Percentiles rank a stretch among this genome's conserved stretches.
Evolutionary conservation across 2,888 invertebrate genomes (phyloP).

Genomic region (Phytoseiulus persimilis): DNA sequence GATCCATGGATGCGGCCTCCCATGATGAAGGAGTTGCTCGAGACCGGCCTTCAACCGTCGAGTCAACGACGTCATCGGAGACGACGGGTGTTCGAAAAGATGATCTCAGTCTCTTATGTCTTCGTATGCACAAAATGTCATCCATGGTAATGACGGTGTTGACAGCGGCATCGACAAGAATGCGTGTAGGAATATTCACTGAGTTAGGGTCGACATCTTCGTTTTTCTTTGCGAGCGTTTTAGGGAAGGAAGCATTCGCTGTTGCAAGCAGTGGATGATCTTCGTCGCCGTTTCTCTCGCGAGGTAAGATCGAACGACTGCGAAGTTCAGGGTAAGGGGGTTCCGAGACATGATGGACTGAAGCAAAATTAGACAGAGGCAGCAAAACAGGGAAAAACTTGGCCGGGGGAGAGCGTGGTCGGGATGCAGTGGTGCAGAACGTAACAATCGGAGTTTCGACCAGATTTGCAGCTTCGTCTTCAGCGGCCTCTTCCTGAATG

Average conservation of each 20-base stretch:
- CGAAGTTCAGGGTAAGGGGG: neutral
- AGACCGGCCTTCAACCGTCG: neutral
- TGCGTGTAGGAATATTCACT: slow-evolving; percentile 7
- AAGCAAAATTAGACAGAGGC: neutral
- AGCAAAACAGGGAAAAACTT: neutral
- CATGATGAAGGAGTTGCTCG: neutral
- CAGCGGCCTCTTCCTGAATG: neutral
- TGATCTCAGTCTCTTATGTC: neutral
- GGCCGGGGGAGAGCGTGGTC: neutral
- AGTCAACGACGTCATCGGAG: neutral
- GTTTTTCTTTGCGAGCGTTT: neutral
- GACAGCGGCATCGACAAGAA: slow-evolving; percentile 32
- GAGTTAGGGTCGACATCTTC: slow-evolving; percentile 34
- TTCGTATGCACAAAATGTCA: slow-evolving; percentile 14
- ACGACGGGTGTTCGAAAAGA: neutral
- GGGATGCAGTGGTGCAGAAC: neutral
- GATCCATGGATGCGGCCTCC: neutral
- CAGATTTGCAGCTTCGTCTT: neutral
- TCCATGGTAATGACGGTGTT: slow-evolving; percentile 14
- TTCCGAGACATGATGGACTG: neutral
- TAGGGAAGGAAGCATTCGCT: neutral
- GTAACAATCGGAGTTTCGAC: neutral
- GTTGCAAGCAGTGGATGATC: neutral
- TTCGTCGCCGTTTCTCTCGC: neutral
- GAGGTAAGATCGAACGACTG: neutral